A percentile compares a stretch with the other conserved stretches of the same genome.
phyloP scores from a whole-genome alignment of 2,797 vertebrate species.

The Megalops cyprinoides region DNA sequence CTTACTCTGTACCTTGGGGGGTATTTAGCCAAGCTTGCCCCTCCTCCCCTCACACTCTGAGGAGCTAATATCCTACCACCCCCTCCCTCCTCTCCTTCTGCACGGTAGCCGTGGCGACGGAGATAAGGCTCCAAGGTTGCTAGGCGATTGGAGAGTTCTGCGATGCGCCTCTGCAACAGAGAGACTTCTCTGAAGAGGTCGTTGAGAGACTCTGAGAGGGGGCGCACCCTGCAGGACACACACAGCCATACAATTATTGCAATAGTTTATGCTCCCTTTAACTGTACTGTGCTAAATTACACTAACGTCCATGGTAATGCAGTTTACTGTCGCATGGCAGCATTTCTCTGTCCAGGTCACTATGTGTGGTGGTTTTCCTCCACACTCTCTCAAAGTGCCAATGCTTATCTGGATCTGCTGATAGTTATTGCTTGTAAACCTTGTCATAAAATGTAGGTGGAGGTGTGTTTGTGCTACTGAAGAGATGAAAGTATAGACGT shows the following conservation, averaged over 20 bases:
- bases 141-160: constrained; percentile 84
- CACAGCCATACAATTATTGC: constrained; percentile 38
- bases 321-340: background rate
- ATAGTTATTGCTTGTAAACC: background rate
- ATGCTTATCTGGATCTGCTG: background rate
- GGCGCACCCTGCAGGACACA: constrained; percentile 78
- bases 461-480: background rate
- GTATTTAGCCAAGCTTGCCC: constrained; percentile 49
- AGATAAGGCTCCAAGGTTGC: constrained; percentile 78
- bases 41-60: constrained; percentile 50
- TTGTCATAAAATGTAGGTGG: background rate
- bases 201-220: constrained; percentile 84
- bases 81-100: constrained; percentile 43
- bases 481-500: too few relatives aligned
- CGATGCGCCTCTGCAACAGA: constrained; percentile 81
- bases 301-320: background rate
- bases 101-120: constrained; percentile 78
- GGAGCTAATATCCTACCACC: constrained; percentile 39
- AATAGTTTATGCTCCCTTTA: background rate
- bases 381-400: background rate
- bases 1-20: constrained; percentile 38
- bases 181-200: constrained; percentile 86
- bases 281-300: background rate
- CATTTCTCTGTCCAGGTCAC: background rate
- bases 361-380: background rate